Evolutionary conservation across 2,113 vertebrate species (phyloP).

Genomic region (Philantomba maxwellii): DNA sequence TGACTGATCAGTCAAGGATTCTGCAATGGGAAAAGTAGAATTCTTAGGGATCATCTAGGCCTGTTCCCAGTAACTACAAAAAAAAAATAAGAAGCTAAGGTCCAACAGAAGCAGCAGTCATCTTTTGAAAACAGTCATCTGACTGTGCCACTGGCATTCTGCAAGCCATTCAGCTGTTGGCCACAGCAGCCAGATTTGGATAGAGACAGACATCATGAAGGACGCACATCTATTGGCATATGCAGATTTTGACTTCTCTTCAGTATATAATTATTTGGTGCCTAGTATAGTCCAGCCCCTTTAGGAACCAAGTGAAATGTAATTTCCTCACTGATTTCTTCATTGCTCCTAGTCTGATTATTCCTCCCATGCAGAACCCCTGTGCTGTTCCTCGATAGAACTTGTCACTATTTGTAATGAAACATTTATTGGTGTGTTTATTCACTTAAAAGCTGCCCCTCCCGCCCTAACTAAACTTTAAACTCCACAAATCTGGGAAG

Average conservation of each 20-base stretch:
- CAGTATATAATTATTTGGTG: not conserved
- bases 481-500: not conserved
- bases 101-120: not conserved
- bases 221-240: no score
- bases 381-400: not conserved
- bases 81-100: not conserved
- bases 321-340: not conserved
- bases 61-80: not conserved
- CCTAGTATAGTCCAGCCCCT: not conserved
- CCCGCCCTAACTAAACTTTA: not conserved
- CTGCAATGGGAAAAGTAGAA: not conserved
- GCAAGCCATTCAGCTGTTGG: not conserved
- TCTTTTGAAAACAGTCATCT: not conserved
- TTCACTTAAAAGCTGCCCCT: not conserved
- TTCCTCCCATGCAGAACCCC: not conserved
- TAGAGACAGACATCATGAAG: accelerated
- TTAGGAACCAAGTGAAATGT: not conserved
- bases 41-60: not conserved
- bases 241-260: not conserved
- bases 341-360: not conserved
- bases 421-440: not conserved
- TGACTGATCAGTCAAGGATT: not conserved
- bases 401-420: not conserved
- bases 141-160: not conserved
- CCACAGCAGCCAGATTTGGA: not conserved